Evolutionary conservation across 2,113 vertebrate genomes (phyloP).

Genomic region (Physeter macrocephalus): DNA sequence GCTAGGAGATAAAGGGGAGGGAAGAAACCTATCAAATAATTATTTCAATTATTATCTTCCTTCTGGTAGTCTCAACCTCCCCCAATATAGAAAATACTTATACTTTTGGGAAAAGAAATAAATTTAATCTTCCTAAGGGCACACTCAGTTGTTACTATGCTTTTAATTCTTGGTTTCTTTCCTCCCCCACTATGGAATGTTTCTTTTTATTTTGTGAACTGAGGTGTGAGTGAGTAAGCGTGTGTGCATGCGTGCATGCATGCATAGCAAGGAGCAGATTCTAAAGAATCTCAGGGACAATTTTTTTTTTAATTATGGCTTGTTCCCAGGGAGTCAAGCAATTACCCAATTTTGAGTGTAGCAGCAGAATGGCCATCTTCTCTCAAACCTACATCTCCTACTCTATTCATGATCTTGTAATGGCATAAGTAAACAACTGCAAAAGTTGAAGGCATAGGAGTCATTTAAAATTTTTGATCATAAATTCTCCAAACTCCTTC

Average conservation of each 20-base stretch:
- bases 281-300: not conserved
- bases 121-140: not conserved
- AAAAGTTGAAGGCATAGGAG: not conserved
- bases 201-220: not conserved
- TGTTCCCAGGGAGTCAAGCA: not conserved
- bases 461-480: not conserved
- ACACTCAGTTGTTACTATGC: not conserved
- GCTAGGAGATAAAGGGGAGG: not conserved
- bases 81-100: not conserved
- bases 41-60: not conserved
- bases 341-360: not conserved
- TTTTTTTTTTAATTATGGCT: not conserved
- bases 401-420: not conserved
- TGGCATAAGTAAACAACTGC: accelerated
- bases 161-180: not conserved
- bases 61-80: not conserved
- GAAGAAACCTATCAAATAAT: not conserved
- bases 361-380: not conserved
- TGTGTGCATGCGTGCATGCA: not conserved
- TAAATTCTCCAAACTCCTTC: not conserved
- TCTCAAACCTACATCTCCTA: not conserved
- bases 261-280: too few relatives aligned
- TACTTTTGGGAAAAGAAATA: not conserved
- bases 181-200: too few relatives aligned
- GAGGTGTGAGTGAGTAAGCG: not conserved